phyloP scores from a whole-genome alignment of 2,113 vertebrate genomes.

The Machaerirhynchus nigripectus region DNA sequence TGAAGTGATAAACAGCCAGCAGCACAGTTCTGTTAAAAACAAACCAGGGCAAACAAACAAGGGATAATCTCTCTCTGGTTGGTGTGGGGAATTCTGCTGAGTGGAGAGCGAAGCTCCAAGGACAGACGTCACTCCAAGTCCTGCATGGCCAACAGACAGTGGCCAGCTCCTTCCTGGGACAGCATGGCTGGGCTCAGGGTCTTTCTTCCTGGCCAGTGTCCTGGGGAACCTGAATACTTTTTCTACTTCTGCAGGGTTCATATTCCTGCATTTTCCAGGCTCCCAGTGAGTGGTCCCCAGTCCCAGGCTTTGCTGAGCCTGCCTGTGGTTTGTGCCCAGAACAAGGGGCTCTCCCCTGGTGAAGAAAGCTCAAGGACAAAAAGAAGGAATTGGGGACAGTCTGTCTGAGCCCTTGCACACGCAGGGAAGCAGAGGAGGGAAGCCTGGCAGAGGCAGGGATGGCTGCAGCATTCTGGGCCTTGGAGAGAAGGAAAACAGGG shows the following conservation, averaged over 20 bases:
- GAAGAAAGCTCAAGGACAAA: not conserved
- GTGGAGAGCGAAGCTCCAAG: rapidly evolving
- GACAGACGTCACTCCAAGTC: not conserved
- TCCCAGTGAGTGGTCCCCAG: not conserved
- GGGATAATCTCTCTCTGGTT: not conserved
- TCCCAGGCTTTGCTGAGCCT: not conserved
- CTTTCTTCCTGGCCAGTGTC: not conserved
- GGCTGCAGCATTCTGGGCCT: not conserved
- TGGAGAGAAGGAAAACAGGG: not conserved
- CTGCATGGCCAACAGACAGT: not conserved
- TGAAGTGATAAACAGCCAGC: slow-evolving; percentile 59
- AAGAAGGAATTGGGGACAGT: not conserved
- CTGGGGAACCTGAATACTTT: not conserved
- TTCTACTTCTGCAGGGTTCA: not conserved
- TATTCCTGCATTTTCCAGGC: not conserved
- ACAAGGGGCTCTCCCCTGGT: not conserved
- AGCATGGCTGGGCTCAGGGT: not conserved
- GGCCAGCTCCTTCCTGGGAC: not conserved
- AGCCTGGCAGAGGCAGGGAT: not conserved
- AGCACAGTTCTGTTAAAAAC: slow-evolving; percentile 56
- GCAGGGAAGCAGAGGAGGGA: not conserved
- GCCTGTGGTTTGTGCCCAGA: not conserved
- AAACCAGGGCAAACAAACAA: slow-evolving; percentile 48
- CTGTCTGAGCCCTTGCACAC: not conserved
- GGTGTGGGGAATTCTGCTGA: not conserved